Conservation (phyloP, 2,797 vertebrate species). For the Lycodopsis pacificus region DNA sequence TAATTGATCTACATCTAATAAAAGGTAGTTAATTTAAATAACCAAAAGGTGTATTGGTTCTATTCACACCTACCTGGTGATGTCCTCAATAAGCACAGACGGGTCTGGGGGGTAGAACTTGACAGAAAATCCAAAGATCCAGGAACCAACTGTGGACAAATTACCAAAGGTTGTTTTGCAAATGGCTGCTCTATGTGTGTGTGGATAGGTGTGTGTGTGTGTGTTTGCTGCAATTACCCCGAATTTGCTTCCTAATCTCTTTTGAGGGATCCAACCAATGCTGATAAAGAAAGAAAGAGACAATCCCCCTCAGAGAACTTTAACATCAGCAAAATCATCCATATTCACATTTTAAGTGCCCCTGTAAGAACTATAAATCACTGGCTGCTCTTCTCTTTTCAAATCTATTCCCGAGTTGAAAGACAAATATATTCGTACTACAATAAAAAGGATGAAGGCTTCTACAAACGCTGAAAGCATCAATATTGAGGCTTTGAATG, state of each 20-base stretch:
- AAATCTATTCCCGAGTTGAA: conserved; percentile 33
- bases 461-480: conserved; percentile 58
- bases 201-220: neutral
- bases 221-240: conserved; percentile 87
- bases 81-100: conserved; percentile 96
- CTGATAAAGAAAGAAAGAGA: conserved; percentile 81
- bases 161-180: conserved; percentile 32
- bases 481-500: conserved; percentile 70
- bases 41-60: neutral
- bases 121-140: conserved; percentile 95
- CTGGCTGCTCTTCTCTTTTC: conserved; percentile 14
- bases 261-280: conserved; percentile 99
- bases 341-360: conserved; percentile 40
- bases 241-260: conserved; percentile 99
- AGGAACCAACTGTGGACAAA: conserved; percentile 87
- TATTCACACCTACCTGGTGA: conserved; percentile 89
- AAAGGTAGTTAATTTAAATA: neutral
- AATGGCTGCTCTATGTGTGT: neutral
- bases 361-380: conserved; percentile 13
- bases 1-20: neutral
- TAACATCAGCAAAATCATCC: conserved; percentile 34
- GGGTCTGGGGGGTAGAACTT: conserved; percentile 99
- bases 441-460: conserved; percentile 42
- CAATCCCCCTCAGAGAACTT: conserved; percentile 50
- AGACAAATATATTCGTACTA: conserved; percentile 41